phyloP scores from a whole-genome alignment of 2,888 invertebrate species.

The Cetonia aurata region DNA sequence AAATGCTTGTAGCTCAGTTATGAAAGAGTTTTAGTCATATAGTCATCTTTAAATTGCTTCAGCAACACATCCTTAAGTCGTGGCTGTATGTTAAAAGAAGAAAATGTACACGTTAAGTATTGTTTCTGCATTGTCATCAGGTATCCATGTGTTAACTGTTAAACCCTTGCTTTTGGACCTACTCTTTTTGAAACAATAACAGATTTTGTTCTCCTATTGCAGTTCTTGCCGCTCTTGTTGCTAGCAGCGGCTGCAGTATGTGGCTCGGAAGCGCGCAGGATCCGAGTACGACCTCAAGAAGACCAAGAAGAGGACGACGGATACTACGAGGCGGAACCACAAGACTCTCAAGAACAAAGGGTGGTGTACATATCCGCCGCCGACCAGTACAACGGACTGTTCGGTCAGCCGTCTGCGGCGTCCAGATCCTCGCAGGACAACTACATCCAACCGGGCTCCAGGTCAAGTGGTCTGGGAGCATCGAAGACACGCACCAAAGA shows the following conservation, averaged over 20 bases:
- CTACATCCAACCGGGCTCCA: slow-evolving; percentile 52
- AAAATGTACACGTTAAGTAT: too few species aligned
- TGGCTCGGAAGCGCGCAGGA: slow-evolving; percentile 66
- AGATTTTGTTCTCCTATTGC: slow-evolving; percentile 47
- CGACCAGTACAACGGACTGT: slow-evolving; percentile 67
- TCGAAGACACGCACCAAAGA: slow-evolving; percentile 68
- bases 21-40: too few species aligned
- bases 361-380: slow-evolving; percentile 65
- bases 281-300: slow-evolving; percentile 67
- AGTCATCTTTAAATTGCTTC: too few species aligned
- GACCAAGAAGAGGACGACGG: slow-evolving; percentile 64
- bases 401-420: slow-evolving; percentile 65
- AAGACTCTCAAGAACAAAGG: slow-evolving; percentile 59
- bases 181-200: too few species aligned
- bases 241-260: slow-evolving; percentile 55
- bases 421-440: slow-evolving; percentile 60
- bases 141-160: too few species aligned
- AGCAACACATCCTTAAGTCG: too few species aligned
- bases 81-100: too few species aligned
- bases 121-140: too few species aligned
- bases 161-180: neutral
- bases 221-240: slow-evolving; percentile 58
- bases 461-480: slow-evolving; percentile 23
- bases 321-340: slow-evolving; percentile 66
- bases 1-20: too few species aligned